Conservation (phyloP, 2,113 vertebrate species). For the Sprattus sprattus region DNA sequence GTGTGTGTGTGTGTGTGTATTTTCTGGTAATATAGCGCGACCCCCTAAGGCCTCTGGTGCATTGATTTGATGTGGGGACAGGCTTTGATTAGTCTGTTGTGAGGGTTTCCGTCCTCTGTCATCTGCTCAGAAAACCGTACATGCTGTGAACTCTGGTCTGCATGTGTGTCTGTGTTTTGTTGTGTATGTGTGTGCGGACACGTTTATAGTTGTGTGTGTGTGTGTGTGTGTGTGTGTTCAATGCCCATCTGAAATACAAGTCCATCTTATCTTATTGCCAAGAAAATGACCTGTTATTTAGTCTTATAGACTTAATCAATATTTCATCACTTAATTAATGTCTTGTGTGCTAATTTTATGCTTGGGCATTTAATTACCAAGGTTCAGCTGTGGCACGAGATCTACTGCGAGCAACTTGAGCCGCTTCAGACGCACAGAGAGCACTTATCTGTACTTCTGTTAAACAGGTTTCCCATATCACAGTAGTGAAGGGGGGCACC, state of each 20-base stretch:
- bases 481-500: neutral
- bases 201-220: neutral
- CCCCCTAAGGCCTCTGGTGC: constrained; percentile 76
- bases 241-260: neutral
- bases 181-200: neutral
- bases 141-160: constrained; percentile 19
- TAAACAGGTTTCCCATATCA: neutral
- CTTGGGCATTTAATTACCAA: neutral
- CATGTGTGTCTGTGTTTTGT: neutral
- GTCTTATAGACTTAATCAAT: neutral
- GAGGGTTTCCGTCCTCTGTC: constrained; percentile 56
- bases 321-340: constrained; percentile 6
- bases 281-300: neutral
- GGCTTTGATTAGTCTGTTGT: constrained; percentile 71
- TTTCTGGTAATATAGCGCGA: constrained; percentile 84
- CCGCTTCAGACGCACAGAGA: neutral
- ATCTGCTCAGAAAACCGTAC: constrained; percentile 24
- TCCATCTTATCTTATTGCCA: neutral
- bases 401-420: neutral
- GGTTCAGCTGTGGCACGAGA: neutral
- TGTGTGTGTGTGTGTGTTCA: neutral
- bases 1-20: neutral
- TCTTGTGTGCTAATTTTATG: neutral
- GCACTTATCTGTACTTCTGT: neutral
- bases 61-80: constrained; percentile 71